Evolutionary conservation across 2,113 vertebrate species (phyloP).

Genomic region (Callaeas wilsoni): DNA sequence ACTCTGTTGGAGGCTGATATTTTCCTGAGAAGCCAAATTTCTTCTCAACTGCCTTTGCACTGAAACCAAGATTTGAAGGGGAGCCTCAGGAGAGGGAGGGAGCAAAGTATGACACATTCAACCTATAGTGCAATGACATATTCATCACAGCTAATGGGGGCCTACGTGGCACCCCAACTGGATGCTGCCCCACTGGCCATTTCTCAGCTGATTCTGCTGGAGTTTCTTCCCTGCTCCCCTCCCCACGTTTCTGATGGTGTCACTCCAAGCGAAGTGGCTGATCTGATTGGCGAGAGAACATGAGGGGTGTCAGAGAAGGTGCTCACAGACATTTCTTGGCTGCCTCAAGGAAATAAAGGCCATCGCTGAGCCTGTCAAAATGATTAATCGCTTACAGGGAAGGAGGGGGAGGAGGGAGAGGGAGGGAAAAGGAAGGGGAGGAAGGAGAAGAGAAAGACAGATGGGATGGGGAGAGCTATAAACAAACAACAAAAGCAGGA

Average conservation of each 20-base stretch:
- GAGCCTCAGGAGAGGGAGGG: background rate
- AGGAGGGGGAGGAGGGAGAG: conserved; percentile 56
- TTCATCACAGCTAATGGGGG: background rate
- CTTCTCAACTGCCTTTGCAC: background rate
- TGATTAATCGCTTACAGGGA: conserved; percentile 71
- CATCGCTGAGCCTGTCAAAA: conserved; percentile 68
- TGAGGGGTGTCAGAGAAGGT: conserved; percentile 59
- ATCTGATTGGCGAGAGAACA: conserved; percentile 55
- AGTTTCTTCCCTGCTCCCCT: background rate
- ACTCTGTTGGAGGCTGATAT: background rate
- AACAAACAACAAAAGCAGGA: conserved; percentile 62
- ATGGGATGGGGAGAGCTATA: conserved; percentile 54
- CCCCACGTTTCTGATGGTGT: background rate
- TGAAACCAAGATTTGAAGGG: background rate
- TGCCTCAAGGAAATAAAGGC: conserved; percentile 72
- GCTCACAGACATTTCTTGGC: conserved; percentile 68
- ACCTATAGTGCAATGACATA: conserved; percentile 2
- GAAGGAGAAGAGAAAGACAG: conserved; percentile 58
- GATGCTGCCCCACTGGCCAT: background rate
- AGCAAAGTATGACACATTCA: background rate
- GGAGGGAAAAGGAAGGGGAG: conserved; percentile 19
- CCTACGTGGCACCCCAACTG: background rate
- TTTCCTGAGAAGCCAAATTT: background rate
- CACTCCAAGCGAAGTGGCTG: conserved; percentile 28
- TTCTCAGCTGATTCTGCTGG: conserved; percentile 10